Evolutionary conservation across 2,888 invertebrate species (phyloP).

Genomic region (Cynaeus angustus): DNA sequence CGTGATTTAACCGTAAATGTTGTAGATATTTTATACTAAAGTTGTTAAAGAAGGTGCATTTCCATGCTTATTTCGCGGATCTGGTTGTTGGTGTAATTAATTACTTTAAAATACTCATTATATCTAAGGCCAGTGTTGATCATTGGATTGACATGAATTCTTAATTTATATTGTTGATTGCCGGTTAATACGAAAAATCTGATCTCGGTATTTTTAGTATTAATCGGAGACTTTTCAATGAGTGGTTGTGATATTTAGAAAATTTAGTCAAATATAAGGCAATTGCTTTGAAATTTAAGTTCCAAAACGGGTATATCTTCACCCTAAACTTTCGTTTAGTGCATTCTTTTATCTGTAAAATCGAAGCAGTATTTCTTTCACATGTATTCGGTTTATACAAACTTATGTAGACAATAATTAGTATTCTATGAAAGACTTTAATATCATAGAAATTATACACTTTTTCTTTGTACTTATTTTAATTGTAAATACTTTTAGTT

Average conservation of each 20-base stretch:
- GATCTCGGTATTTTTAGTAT: conserved; percentile 5
- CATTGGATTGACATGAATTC: conserved; percentile 12
- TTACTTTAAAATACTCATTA: conserved; percentile 45
- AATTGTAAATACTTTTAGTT: conserved; percentile 37
- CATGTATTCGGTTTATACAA: conserved; percentile 7
- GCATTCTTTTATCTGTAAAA: conserved; percentile 14
- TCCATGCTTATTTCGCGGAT: conserved; percentile 26
- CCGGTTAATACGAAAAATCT: conserved; percentile 17
- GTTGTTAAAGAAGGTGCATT: conserved; percentile 13
- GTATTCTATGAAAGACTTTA: conserved; percentile 34
- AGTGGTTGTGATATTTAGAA: conserved; percentile 48
- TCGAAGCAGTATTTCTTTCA: conserved; percentile 23
- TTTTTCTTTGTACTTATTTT: conserved; percentile 36
- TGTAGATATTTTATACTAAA: conserved; percentile 40
- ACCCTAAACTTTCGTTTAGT: conserved; percentile 43
- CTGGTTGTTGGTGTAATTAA: conserved; percentile 40
- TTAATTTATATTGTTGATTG: conserved; percentile 28
- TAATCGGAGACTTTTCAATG: conserved; percentile 24
- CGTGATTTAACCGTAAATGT: conserved; percentile 38
- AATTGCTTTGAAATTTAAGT: conserved; percentile 44
- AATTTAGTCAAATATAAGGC: conserved; percentile 27
- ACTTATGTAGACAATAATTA: conserved; percentile 45
- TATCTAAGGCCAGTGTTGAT: conserved; percentile 47
- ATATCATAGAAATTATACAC: conserved; percentile 15
- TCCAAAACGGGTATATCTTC: conserved; percentile 51